Conservation (phyloP, 2,888 invertebrate genomes). For the Villa cingulata region DNA sequence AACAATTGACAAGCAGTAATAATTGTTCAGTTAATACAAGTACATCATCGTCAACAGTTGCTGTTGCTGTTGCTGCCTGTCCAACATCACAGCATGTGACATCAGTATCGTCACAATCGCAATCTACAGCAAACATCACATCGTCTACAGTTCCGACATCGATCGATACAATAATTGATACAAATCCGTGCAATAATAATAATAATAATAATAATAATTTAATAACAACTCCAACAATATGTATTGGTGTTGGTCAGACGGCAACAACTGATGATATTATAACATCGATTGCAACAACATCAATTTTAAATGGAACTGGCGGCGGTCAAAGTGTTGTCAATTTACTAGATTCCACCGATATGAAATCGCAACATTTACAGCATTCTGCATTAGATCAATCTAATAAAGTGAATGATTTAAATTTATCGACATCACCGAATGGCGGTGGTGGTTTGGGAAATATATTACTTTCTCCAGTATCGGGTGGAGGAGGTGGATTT, state of each 20-base stretch:
- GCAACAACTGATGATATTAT: conserved; percentile 7
- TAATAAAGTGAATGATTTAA: conserved; percentile 8
- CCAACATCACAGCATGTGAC: conserved; percentile 6
- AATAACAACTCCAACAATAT: conserved; percentile 10
- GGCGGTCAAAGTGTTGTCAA: neutral
- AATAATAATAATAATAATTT: no score
- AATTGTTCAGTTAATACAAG: conserved; percentile 4
- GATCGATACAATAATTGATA: conserved; percentile 9
- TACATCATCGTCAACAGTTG: conserved; percentile 1
- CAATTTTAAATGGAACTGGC: conserved; percentile 7
- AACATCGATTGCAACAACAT: conserved; percentile 5
- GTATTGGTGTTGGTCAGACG: conserved; percentile 7
- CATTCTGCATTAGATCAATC: conserved; percentile 7
- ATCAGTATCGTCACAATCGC: neutral
- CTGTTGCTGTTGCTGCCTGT: neutral
- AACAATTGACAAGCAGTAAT: conserved; percentile 1
- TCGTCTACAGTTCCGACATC: conserved; percentile 5
- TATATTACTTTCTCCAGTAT: conserved; percentile 11
- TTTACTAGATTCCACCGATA: conserved; percentile 2
- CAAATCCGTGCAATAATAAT: conserved; percentile 8
- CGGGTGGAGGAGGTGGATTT: conserved; percentile 9
- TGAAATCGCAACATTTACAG: conserved; percentile 3
- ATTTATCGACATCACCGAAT: conserved; percentile 10
- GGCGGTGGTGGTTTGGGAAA: conserved; percentile 11
- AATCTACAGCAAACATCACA: neutral